These are phyloP conservation scores for Apocheima hispidaria DNA, from an alignment of 2,888 invertebrate species.

Conservation along the genomic window DNA sequence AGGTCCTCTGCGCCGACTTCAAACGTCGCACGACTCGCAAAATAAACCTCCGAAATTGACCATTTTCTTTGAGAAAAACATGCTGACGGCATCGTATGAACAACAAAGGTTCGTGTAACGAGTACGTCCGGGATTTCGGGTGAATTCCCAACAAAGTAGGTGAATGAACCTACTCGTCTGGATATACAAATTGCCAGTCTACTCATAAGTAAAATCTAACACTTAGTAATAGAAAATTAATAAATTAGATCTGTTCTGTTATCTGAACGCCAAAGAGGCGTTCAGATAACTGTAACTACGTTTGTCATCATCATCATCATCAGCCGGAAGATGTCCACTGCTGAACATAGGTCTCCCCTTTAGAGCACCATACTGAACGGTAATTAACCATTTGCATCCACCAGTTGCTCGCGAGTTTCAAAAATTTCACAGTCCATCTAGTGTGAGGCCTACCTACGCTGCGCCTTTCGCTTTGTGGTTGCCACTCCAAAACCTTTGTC, in stretches of 20 bases:
- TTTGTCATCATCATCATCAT: no score
- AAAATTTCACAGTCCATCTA: no score
- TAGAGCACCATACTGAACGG: no score
- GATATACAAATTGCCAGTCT: constrained; percentile 9
- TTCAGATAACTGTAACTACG: no score
- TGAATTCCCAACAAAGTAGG: constrained; percentile 41
- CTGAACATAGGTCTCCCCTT: no score
- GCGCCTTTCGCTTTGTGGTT: no score
- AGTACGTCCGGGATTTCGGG: constrained; percentile 44
- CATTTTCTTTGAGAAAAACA: constrained; percentile 53
- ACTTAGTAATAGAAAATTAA: not conserved
- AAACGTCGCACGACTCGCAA: constrained; percentile 42
- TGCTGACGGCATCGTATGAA: constrained; percentile 47
- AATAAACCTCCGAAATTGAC: constrained; percentile 49
- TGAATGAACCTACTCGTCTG: constrained; percentile 5
- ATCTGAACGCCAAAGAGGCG: no score
- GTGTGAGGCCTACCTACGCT: no score
- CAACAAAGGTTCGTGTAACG: constrained; percentile 46
- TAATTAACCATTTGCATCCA: no score
- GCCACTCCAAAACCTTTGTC: no score
- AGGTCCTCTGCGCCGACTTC: constrained; percentile 46
- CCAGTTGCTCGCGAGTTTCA: no score
- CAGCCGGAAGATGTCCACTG: no score
- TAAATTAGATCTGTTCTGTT: not conserved
- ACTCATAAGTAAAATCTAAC: not conserved